phyloP scores from a whole-genome alignment of 2,888 invertebrate species.

The Hofmannophila pseudospretella region DNA sequence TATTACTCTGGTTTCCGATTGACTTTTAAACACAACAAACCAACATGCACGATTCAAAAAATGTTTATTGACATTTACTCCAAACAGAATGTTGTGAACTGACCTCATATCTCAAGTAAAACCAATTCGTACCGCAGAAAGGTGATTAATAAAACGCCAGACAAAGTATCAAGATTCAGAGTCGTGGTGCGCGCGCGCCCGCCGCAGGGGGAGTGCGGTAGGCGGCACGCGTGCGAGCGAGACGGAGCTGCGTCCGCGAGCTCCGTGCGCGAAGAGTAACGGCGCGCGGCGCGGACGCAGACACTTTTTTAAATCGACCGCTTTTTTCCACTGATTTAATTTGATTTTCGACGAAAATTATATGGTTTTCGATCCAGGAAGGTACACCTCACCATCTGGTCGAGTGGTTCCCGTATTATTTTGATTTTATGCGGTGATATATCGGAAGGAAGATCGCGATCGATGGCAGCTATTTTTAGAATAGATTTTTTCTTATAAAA shows the following conservation, averaged over 20 bases:
- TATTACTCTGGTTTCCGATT: too few species aligned
- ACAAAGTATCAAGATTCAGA: slow-evolving; percentile 52
- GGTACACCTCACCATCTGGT: slow-evolving; percentile 21
- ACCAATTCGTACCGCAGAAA: too few species aligned
- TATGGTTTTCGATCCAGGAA: slow-evolving; percentile 26
- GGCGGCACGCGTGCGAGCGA: slow-evolving; percentile 52
- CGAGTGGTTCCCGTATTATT: background rate
- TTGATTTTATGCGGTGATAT: background rate
- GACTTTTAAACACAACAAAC: too few species aligned
- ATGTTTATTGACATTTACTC: too few species aligned
- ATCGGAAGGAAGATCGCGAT: background rate
- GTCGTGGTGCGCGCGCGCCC: slow-evolving; percentile 36
- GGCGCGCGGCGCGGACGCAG: slow-evolving; percentile 35
- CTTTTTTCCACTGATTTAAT: slow-evolving; percentile 48
- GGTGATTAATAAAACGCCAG: slow-evolving; percentile 21
- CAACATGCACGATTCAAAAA: too few species aligned
- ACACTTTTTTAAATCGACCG: slow-evolving; percentile 40
- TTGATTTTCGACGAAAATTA: slow-evolving; percentile 49
- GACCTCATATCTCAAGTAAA: too few species aligned
- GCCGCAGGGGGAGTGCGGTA: slow-evolving; percentile 54
- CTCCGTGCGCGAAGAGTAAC: slow-evolving; percentile 39
- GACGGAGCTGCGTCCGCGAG: slow-evolving; percentile 27
- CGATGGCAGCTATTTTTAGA: slow-evolving; percentile 27
- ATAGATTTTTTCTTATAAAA: slow-evolving; percentile 16
- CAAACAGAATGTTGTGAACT: too few species aligned